Percentiles rank a stretch among this genome's conserved stretches.
phyloP scores from a whole-genome alignment of 2,888 invertebrate species.

The Chrysolina americana region DNA sequence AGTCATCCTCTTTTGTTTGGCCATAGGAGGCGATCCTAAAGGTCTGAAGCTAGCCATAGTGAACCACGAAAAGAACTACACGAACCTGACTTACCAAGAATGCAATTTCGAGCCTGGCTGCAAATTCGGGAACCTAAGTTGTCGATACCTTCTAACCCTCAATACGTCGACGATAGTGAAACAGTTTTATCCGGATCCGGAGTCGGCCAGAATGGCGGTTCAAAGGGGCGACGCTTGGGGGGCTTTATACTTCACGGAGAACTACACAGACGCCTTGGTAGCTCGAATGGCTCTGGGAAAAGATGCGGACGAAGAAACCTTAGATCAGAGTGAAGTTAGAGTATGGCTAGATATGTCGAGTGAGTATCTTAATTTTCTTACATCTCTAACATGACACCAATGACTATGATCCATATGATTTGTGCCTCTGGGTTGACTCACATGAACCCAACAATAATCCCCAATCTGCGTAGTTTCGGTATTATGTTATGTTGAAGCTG shows the following conservation, averaged over 20 bases:
- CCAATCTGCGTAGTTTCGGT: too few relatives aligned
- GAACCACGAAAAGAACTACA: constrained; percentile 75
- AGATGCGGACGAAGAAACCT: constrained; percentile 88
- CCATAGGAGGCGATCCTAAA: constrained; percentile 90
- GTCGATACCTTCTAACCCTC: constrained; percentile 76
- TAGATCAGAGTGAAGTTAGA: constrained; percentile 88
- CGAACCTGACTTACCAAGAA: constrained; percentile 65
- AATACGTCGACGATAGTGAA: constrained; percentile 76
- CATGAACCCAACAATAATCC: too few relatives aligned
- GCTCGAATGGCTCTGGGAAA: constrained; percentile 86
- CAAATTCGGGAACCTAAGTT: constrained; percentile 78
- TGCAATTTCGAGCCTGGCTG: constrained; percentile 73
- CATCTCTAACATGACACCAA: too few relatives aligned
- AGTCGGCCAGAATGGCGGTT: constrained; percentile 82
- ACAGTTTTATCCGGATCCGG: constrained; percentile 77
- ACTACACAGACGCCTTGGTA: constrained; percentile 89
- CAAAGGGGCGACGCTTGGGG: constrained; percentile 89
- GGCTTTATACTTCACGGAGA: constrained; percentile 88
- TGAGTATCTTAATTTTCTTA: constrained; percentile 64
- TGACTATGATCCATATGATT: too few relatives aligned
- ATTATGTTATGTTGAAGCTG: too few relatives aligned
- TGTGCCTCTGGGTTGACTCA: too few relatives aligned
- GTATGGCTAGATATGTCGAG: constrained; percentile 95
- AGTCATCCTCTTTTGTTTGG: constrained; percentile 93
- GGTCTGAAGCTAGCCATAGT: constrained; percentile 86